Base-by-base conservation (phyloP, 2,888 invertebrate genomes). In the Andrena chrysosceles region DNA sequence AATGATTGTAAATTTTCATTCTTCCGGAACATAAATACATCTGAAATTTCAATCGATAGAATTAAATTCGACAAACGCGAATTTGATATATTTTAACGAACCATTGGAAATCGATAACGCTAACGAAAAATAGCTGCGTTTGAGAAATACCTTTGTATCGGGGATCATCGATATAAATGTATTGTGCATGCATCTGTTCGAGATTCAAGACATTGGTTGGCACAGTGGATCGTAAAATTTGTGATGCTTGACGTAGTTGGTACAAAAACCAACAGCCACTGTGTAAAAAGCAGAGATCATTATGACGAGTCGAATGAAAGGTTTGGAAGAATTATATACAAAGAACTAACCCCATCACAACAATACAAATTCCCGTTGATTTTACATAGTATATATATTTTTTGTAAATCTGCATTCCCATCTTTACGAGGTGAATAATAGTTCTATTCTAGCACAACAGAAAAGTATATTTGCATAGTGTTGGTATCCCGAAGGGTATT, bases 131-230 rank as follows among this genome's bases (percentile, higher is more conserved):
- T n/a, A 4, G 7, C 2, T 20, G 10, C 8, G 2, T 48, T 7
- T 31, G 48, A 68, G 6, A n/a, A 42, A 63, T 80, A 94, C 94
- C 92, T 90, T 93, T 91, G 73, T 92, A 93, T 66, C 90, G 85
- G 35, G 94, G 95, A 89, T 95, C 95, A 87, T 95, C 95, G 8
- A 95, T 94, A 86, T 95, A 95, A 88, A 95, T 95, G 87, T 95
- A 95, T 84, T 95, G 95, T 0, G 95, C 94, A 56, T 92, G 93
- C 59, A 93, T 89, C 76, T 92, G 93, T 26, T 94, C 94, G 48
- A 93, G 82, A 80, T 94, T 92, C 23, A 94, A 87, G 56, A 93
- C 94, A 89, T 91, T 94, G 79, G 90, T 91, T 52, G 94, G 91
- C 68, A 95, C 91, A 77, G 94, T 89, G 52, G 94, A 94, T 1